Evolutionary conservation across 2,797 vertebrate species (phyloP), one percentile per base, ranked within the genome.

Genomic region (Semaprochilodus insignis): DNA sequence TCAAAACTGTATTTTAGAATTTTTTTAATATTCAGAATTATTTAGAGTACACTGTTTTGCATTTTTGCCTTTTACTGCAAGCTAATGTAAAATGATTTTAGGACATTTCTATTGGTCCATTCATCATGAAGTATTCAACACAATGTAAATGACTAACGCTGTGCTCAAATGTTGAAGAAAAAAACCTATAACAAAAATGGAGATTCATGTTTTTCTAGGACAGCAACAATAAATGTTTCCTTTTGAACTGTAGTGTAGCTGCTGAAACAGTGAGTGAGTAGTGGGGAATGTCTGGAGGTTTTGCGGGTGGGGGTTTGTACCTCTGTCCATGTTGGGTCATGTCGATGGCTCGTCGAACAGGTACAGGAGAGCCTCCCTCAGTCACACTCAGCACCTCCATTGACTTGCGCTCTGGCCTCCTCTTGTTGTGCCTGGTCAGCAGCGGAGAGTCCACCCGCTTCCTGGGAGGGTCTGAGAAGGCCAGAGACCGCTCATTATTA

Each of bases 331-430:
- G 98, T 17, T 97, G 96, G 23, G 97, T 96, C 97, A 99, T 98
- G 95, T 99, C 98, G 65, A 99, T 96, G 88, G 98, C 95, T 80
- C 98, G 94, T 62, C 98, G 94, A 3, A 97, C 97, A 1, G 97
- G 97, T 19, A 99, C 97, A 0, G 98, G 98, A 19, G 98, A 99
- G 6, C 98, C 98, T 0, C 98, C 98, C 14, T 99, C 98, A 0
- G 97, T 99, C 86, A 98, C 96, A 0, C 97, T 97, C 85, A 99
- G 95, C 81, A 99, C 97, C 93, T 99, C 98, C 98, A 99, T 99
- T 11, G 97, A 99, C 91, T 99, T 99, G 88, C 97, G 95, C 85
- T 99, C 98, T 0, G 98, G 98, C 75, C 98, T 94, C 89, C 98
- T 91, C 91, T 99, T 99, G 81, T 97, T 97, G 10, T 99, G 98